Percentiles rank a stretch among this genome's conserved stretches.
These are phyloP conservation scores for Corythornis madagascariensis DNA, from an alignment of 2,113 vertebrate genomes.

Conservation along the genomic window DNA sequence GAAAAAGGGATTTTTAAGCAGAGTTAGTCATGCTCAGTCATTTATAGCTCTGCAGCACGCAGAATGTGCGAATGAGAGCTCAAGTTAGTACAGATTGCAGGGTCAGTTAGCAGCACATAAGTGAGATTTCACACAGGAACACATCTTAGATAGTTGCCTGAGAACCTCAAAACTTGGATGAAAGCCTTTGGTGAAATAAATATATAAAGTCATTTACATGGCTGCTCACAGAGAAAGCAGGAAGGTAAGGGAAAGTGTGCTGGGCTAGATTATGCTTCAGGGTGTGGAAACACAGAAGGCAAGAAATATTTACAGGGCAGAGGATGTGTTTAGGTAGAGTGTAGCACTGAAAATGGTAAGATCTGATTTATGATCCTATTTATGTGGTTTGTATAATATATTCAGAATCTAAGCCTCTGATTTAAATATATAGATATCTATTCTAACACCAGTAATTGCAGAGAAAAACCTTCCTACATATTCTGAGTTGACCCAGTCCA, in stretches of 20 bases:
- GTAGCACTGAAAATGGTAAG: neutral
- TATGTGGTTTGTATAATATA: neutral
- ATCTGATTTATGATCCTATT: neutral
- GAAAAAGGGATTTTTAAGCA: slow-evolving; percentile 68
- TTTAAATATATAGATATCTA: neutral
- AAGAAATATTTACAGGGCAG: neutral
- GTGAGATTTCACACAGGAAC: slow-evolving; percentile 36
- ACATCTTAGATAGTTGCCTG: neutral
- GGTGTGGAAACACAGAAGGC: neutral
- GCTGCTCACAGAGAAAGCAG: neutral
- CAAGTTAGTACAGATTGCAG: slow-evolving; percentile 61
- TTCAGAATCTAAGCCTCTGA: neutral
- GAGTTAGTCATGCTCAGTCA: slow-evolving; percentile 66
- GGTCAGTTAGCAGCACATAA: slow-evolving; percentile 42
- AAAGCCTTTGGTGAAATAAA: neutral
- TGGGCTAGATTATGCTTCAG: neutral
- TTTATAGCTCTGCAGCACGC: slow-evolving; percentile 61
- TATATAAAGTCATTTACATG: neutral
- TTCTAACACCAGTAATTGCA: neutral
- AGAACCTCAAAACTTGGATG: slow-evolving; percentile 23
- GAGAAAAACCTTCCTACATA: neutral
- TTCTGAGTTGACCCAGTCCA: neutral
- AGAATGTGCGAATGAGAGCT: slow-evolving; percentile 46
- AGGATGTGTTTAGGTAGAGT: neutral
- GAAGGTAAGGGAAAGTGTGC: neutral